Conservation (phyloP, 64 coral and sea anemone species). For the Cladopsammia gracilis region DNA sequence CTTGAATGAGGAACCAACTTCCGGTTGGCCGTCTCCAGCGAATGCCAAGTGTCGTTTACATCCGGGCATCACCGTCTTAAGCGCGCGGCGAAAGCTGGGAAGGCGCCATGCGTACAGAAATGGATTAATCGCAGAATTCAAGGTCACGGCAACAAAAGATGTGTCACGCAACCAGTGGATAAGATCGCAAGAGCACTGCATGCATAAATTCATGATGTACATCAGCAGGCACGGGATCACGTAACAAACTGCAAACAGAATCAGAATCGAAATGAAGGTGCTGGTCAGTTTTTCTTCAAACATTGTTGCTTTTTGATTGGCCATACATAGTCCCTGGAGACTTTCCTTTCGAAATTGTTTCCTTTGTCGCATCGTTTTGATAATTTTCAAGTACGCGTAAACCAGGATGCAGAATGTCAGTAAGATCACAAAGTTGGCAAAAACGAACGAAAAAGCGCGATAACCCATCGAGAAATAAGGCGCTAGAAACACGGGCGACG, state of each 20-base stretch:
- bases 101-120: constrained; percentile 90
- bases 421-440: constrained; percentile 77
- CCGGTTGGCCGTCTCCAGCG: not conserved
- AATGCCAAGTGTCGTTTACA: no score
- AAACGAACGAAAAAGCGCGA: constrained; percentile 70
- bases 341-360: constrained; percentile 40
- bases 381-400: constrained; percentile 70
- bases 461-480: constrained; percentile 73
- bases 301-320: constrained; percentile 19
- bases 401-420: constrained; percentile 46
- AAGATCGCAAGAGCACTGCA: constrained; percentile 75
- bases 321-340: constrained; percentile 12
- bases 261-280: constrained; percentile 71
- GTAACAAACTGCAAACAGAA: constrained; percentile 81
- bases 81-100: constrained; percentile 79
- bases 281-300: constrained; percentile 64
- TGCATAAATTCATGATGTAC: constrained; percentile 95
- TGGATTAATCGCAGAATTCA: constrained; percentile 87
- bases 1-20: not conserved
- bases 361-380: constrained; percentile 43
- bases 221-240: constrained; percentile 86
- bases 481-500: constrained; percentile 46
- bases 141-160: constrained; percentile 79
- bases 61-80: constrained; percentile 22
- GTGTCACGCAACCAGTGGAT: constrained; percentile 97